These are phyloP conservation scores for Malurus splendens DNA, from an alignment of 2,797 vertebrate species.

Conservation along the genomic window DNA sequence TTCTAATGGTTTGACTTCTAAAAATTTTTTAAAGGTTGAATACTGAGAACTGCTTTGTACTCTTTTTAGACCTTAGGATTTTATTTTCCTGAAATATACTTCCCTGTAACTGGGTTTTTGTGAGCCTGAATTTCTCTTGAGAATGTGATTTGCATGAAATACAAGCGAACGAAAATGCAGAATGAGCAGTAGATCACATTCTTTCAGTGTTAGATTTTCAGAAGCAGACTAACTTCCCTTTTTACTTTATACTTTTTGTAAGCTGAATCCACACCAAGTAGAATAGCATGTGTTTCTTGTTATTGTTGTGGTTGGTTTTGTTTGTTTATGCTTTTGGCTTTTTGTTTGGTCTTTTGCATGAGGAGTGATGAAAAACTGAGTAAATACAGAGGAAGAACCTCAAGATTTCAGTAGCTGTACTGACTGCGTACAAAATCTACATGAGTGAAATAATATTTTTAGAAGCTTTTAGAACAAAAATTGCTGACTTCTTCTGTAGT, in stretches of 20 bases:
- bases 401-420: not conserved
- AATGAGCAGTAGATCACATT: not conserved
- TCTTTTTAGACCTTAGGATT: not conserved
- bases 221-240: not conserved
- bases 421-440: not conserved
- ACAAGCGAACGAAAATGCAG: not conserved
- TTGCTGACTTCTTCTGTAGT: not conserved
- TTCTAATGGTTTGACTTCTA: not conserved
- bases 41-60: not conserved
- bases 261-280: not conserved
- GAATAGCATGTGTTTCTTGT: not conserved
- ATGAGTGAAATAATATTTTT: not conserved
- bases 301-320: not conserved
- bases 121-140: not conserved
- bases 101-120: not conserved
- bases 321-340: not conserved
- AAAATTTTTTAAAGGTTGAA: not conserved
- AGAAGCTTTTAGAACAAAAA: not conserved
- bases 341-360: not conserved
- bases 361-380: not conserved
- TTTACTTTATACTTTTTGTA: not conserved
- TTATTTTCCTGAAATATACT: not conserved
- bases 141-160: not conserved
- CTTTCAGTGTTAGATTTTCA: not conserved
- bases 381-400: not conserved